phyloP scores from a whole-genome alignment of 2,888 invertebrate species.

The Alloplasta piceator region DNA sequence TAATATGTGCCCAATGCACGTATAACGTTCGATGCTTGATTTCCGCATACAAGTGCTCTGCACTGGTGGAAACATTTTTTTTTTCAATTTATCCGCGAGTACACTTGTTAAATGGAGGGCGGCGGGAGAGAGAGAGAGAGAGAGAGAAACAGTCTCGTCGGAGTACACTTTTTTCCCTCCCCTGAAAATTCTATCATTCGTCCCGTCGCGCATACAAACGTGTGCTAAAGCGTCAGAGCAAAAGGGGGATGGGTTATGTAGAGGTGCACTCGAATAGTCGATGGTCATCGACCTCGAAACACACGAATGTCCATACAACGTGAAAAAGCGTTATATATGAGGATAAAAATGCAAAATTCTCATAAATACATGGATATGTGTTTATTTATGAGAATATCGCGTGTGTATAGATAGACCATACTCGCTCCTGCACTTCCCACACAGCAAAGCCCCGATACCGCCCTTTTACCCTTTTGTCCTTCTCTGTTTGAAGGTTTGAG shows the following conservation, averaged over 20 bases:
- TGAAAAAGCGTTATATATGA: conserved; percentile 19
- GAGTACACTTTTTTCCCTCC: conserved; percentile 40
- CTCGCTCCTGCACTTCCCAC: too few species aligned
- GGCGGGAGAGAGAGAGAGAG: conserved; percentile 24
- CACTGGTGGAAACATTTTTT: conserved; percentile 38
- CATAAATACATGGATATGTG: not conserved
- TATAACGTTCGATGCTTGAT: conserved; percentile 27
- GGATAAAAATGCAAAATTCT: not conserved
- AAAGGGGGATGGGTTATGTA: conserved; percentile 27
- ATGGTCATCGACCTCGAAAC: conserved; percentile 67
- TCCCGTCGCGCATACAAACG: conserved; percentile 10
- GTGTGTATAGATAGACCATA: too few species aligned
- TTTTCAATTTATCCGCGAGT: conserved; percentile 57
- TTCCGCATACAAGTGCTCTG: conserved; percentile 8
- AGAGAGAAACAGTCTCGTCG: conserved; percentile 32
- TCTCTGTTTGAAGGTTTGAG: too few species aligned
- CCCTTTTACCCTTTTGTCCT: too few species aligned
- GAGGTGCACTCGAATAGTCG: conserved; percentile 61
- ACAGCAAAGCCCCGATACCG: too few species aligned
- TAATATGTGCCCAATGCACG: not conserved
- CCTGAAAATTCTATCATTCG: conserved; percentile 47
- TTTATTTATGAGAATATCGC: not conserved
- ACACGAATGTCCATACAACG: conserved; percentile 52
- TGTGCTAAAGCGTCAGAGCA: conserved; percentile 9
- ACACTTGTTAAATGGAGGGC: conserved; percentile 36